Evolutionary conservation across 2,888 invertebrate genomes (phyloP).

Genomic region (Oscheius sp.): DNA sequence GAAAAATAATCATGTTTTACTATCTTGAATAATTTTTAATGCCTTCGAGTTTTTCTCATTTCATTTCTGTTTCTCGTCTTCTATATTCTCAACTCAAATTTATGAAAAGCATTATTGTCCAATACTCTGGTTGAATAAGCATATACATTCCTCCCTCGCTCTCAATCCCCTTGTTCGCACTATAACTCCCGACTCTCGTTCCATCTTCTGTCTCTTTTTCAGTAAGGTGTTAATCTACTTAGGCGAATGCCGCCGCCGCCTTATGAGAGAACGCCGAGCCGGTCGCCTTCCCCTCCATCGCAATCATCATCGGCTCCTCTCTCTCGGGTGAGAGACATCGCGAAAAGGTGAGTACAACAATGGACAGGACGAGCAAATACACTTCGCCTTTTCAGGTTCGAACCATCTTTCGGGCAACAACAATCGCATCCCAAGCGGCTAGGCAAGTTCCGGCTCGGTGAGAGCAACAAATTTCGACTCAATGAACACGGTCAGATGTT

Average conservation of each 20-base stretch:
- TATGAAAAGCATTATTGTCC: too few relatives aligned
- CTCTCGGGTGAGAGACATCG: constrained; percentile 23
- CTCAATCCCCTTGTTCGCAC: too few relatives aligned
- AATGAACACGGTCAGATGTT: constrained; percentile 21
- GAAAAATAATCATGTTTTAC: too few relatives aligned
- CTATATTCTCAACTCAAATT: too few relatives aligned
- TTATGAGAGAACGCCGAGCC: constrained; percentile 5
- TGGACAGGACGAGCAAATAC: too few relatives aligned
- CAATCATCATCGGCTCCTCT: neutral
- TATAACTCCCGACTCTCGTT: neutral
- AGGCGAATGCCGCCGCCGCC: constrained; percentile 3
- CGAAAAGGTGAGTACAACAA: constrained; percentile 21
- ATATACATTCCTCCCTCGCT: too few relatives aligned
- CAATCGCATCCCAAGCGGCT: constrained; percentile 18
- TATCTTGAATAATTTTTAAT: too few relatives aligned
- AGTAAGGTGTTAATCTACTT: constrained; percentile 4
- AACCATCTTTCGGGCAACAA: constrained; percentile 13
- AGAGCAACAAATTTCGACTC: constrained; percentile 14
- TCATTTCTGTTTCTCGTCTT: too few relatives aligned
- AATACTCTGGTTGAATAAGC: too few relatives aligned
- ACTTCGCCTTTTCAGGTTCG: constrained; percentile 25
- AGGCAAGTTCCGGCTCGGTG: constrained; percentile 24
- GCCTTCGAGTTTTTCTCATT: too few relatives aligned
- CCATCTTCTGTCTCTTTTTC: too few relatives aligned
- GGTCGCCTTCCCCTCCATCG: constrained; percentile 27